Percentiles rank a stretch among this genome's conserved stretches.
phyloP scores from a whole-genome alignment of 2,888 invertebrate species.

The Lycia hirtaria region DNA sequence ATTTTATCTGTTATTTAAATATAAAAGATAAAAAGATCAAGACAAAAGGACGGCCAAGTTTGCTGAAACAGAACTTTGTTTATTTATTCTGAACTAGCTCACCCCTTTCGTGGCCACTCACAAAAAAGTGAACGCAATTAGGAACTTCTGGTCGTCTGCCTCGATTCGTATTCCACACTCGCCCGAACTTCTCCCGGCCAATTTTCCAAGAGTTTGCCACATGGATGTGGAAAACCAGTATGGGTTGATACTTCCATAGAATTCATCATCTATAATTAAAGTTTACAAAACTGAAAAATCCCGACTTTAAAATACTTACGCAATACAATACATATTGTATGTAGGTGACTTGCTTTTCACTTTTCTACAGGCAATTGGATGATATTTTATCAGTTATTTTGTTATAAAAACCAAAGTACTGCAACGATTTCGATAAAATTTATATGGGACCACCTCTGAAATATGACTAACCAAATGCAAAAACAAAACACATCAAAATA shows the following conservation, averaged over 20 bases:
- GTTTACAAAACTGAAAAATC: too few species aligned
- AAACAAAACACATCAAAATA: too few species aligned
- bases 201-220: constrained; percentile 30
- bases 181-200: constrained; percentile 35
- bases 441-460: too few species aligned
- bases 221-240: constrained; percentile 6
- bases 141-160: constrained; percentile 31
- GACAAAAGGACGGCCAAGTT: not conserved
- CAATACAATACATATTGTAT: too few species aligned
- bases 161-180: constrained; percentile 40
- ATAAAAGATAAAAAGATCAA: not conserved
- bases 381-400: too few species aligned
- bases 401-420: too few species aligned
- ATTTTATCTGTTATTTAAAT: not conserved
- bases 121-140: constrained; percentile 34
- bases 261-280: too few species aligned
- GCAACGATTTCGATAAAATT: too few species aligned
- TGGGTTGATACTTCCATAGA: not conserved
- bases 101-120: constrained; percentile 23
- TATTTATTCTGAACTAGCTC: constrained; percentile 11
- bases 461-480: too few species aligned
- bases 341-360: too few species aligned
- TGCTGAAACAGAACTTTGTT: not conserved
- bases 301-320: too few species aligned
- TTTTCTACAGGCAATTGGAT: too few species aligned